These are phyloP conservation scores for Hydroisotoma schaefferi DNA, from an alignment of 2,888 invertebrate species.

Conservation along the genomic window DNA sequence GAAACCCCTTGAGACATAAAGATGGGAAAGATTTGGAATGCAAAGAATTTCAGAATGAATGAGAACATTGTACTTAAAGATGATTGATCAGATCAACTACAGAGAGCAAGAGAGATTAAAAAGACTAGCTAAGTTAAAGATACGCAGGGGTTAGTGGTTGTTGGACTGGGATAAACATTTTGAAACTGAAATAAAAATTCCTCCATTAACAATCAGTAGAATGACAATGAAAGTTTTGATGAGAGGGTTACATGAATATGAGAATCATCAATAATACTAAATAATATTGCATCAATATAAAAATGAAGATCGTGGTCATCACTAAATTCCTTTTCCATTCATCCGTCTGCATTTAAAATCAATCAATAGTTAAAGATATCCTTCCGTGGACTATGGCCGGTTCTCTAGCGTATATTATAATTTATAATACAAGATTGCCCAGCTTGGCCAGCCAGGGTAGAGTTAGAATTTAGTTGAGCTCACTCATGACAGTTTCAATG, in stretches of 20 bases:
- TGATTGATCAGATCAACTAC: slow-evolving; percentile 46
- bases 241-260: slow-evolving; percentile 21
- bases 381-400: too few species aligned
- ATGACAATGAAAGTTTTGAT: slow-evolving; percentile 42
- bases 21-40: too few species aligned
- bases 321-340: not conserved
- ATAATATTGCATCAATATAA: slow-evolving; percentile 3
- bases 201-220: slow-evolving; percentile 5
- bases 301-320: slow-evolving; percentile 3
- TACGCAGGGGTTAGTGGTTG: slow-evolving; percentile 5
- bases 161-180: too few species aligned
- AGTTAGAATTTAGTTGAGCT: too few species aligned
- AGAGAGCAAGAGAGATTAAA: slow-evolving; percentile 28
- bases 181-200: slow-evolving; percentile 8
- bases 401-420: too few species aligned
- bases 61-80: slow-evolving; percentile 22
- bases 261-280: slow-evolving; percentile 4
- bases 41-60: slow-evolving; percentile 28
- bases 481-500: too few species aligned
- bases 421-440: too few species aligned
- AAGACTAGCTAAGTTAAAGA: too few species aligned
- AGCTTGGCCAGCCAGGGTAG: too few species aligned
- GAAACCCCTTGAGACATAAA: too few species aligned
- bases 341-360: not conserved
- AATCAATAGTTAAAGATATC: too few species aligned